Evolutionary conservation across 2,113 vertebrate species (phyloP).

Genomic region (Fregetta grallaria): DNA sequence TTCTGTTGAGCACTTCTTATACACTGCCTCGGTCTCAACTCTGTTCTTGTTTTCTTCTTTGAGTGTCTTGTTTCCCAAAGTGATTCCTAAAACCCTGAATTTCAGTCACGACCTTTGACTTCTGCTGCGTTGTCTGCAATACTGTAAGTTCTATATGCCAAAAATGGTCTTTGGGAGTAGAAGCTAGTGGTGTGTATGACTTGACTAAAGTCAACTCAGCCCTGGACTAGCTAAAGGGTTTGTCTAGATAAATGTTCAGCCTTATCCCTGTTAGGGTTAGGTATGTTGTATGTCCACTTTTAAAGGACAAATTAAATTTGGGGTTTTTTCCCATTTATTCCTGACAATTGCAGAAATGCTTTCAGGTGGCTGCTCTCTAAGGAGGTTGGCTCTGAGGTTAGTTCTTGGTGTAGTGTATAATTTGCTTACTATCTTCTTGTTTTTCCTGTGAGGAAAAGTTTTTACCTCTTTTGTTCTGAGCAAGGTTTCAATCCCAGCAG

Average conservation of each 20-base stretch:
- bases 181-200: background rate
- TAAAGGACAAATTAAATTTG: background rate
- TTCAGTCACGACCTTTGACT: background rate
- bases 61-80: background rate
- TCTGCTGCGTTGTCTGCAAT: background rate
- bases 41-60: background rate
- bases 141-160: background rate
- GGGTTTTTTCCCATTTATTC: background rate
- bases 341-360: background rate
- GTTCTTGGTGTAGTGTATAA: background rate
- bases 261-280: background rate
- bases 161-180: background rate
- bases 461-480: background rate
- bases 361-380: background rate
- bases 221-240: background rate
- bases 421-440: background rate
- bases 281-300: background rate
- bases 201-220: background rate
- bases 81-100: background rate
- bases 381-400: background rate
- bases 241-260: background rate
- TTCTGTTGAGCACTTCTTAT: background rate
- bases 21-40: rapidly evolving
- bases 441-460: background rate
- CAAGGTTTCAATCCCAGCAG: background rate